A percentile compares a stretch with the other conserved stretches of the same genome.
Conservation (phyloP, 2,113 vertebrate genomes). For the Alouatta palliata region DNA sequence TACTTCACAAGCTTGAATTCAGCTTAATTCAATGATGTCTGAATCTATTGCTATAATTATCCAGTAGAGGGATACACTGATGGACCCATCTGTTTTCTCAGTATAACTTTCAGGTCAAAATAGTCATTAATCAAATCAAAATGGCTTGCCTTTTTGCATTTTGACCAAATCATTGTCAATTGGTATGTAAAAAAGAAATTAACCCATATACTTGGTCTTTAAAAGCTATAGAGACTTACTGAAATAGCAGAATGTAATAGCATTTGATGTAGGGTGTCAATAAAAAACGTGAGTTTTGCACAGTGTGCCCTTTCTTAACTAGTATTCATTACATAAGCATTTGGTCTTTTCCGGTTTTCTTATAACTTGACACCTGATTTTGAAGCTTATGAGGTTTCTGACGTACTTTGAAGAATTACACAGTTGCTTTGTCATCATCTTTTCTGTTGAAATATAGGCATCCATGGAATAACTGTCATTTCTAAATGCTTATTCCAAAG, state of each 20-base stretch:
- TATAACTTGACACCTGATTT: constrained; percentile 1
- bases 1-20: not conserved
- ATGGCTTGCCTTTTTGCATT: not conserved
- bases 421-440: not conserved
- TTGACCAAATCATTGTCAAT: not conserved
- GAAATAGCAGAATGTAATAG: not conserved
- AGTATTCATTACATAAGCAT: constrained; percentile 16
- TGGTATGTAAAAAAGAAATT: not conserved
- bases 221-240: not conserved
- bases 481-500: not conserved
- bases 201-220: not conserved
- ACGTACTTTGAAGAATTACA: not conserved
- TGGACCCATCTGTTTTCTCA: not conserved
- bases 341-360: not conserved
- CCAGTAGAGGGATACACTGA: not conserved
- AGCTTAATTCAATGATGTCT: not conserved
- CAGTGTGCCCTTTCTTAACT: not conserved
- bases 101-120: not conserved
- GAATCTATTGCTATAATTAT: not conserved
- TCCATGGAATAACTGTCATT: not conserved
- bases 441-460: not conserved
- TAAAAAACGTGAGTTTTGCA: constrained; percentile 25
- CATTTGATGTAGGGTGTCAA: not conserved
- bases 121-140: not conserved
- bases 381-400: not conserved